Evolutionary conservation across 1,140 invertebrate genomes (phyloP).

Genomic region (Octopus bimaculoides): DNA sequence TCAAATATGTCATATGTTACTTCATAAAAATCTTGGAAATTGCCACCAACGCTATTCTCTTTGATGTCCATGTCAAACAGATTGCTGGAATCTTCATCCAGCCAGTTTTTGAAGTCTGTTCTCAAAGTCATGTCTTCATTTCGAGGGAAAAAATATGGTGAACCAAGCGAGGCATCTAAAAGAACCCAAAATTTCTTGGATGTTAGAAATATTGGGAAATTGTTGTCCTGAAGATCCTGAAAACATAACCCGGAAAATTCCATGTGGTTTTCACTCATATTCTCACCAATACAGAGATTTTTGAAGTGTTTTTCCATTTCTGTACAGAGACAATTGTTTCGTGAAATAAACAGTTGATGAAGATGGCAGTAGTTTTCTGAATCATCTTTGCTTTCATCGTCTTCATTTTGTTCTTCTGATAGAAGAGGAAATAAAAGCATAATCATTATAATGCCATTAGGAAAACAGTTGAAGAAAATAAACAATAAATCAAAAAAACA

Average conservation of each 20-base stretch:
- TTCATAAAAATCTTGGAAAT: slow-evolving; percentile 18
- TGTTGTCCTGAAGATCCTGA: slow-evolving; percentile 32
- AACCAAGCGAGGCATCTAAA: slow-evolving; percentile 40
- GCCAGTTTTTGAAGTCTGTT: slow-evolving; percentile 37
- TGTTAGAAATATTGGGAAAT: slow-evolving; percentile 43
- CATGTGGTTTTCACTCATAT: slow-evolving; percentile 23
- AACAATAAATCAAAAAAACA: too few relatives aligned
- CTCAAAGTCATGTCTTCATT: slow-evolving; percentile 38
- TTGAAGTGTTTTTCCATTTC: slow-evolving; percentile 50
- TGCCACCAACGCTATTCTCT: slow-evolving; percentile 19
- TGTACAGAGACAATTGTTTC: slow-evolving; percentile 46
- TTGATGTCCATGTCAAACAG: slow-evolving; percentile 26
- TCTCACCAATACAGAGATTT: slow-evolving; percentile 37
- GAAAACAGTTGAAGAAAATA: too few relatives aligned
- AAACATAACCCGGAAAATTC: slow-evolving; percentile 29
- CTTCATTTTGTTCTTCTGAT: background rate
- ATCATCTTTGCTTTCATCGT: background rate
- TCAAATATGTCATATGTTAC: slow-evolving; percentile 49
- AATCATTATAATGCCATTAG: too few relatives aligned
- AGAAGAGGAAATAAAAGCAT: too few relatives aligned
- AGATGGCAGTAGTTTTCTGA: slow-evolving; percentile 17
- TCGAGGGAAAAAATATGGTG: slow-evolving; percentile 36
- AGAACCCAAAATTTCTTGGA: slow-evolving; percentile 39
- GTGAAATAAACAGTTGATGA: slow-evolving; percentile 49
- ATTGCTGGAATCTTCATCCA: slow-evolving; percentile 34